Percentiles rank a stretch among this genome's conserved stretches.
Conservation (phyloP, 2,888 invertebrate genomes). For the Perdita meconis region DNA sequence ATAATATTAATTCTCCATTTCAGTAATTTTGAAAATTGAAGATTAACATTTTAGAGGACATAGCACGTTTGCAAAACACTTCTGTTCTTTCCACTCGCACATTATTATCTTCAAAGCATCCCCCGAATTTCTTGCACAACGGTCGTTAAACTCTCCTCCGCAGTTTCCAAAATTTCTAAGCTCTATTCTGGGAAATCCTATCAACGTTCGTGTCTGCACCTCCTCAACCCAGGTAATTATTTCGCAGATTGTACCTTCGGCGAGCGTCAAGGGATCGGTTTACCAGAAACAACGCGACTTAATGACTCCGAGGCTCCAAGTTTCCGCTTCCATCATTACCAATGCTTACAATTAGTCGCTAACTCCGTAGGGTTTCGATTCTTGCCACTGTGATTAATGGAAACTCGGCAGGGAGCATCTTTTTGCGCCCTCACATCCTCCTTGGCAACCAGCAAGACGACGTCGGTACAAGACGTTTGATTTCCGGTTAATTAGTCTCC, state of each 20-base stretch:
- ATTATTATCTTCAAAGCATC: no score
- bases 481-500: constrained; percentile 63
- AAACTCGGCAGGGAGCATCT: constrained; percentile 36
- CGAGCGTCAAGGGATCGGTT: constrained; percentile 19
- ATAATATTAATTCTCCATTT: no score
- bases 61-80: no score
- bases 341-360: constrained; percentile 44
- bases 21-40: no score
- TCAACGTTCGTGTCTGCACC: background rate
- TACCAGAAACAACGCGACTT: constrained; percentile 30
- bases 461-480: constrained; percentile 55
- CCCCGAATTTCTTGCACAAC: background rate
- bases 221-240: constrained; percentile 3
- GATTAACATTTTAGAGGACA: no score
- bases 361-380: constrained; percentile 37
- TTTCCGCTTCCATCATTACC: constrained; percentile 48
- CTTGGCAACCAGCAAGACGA: constrained; percentile 15
- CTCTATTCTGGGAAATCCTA: background rate
- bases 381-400: constrained; percentile 54
- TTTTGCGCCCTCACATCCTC: constrained; percentile 24
- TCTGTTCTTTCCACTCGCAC: no score
- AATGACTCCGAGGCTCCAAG: constrained; percentile 36
- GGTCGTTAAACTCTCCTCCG: background rate
- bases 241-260: background rate
- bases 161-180: no score